Evolutionary conservation across 2,797 vertebrate genomes (phyloP), one percentile per base, ranked within the genome.

Genomic region (Denticeps clupeoides): DNA sequence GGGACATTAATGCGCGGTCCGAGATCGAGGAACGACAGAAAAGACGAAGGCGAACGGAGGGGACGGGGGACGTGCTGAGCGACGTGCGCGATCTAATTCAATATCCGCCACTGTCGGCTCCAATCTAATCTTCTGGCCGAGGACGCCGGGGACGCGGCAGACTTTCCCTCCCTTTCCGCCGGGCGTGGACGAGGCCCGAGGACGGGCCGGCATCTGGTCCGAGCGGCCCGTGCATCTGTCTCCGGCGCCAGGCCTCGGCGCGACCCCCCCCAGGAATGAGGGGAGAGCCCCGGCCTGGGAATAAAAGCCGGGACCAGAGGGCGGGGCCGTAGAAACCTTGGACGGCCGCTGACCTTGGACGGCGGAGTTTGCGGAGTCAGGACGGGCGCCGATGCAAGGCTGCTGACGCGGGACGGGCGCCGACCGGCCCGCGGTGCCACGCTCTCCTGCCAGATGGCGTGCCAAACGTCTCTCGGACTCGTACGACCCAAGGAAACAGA

Each of bases 1-100:
- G n/a, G n/a, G n/a, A n/a, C n/a, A n/a, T n/a, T n/a, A n/a, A n/a
- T n/a, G n/a, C n/a, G n/a, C n/a, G n/a, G n/a, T n/a, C n/a, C n/a
- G n/a, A n/a, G n/a, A n/a, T n/a, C n/a, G n/a, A n/a, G n/a, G n/a
- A n/a, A n/a, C n/a, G n/a, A n/a, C n/a, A n/a, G n/a, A n/a, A 55
- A 78, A 75, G 72, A 77, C 70, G 77, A 74, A 75, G 69, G 69
- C 65, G 64, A 19, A 57, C 64, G 65, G 69, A 67, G 70, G 55
- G 66, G 45, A 49, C 35, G 28, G 41, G 64, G 72, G 78, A 82
- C 74, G 74, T 77, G 74, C 69, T 79, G 79, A 84, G 77, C 82
- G 82, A 83, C 82, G 80, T 78, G 81, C 77, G 77, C 75, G 77
- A 78, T 81, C 73, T 81, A 86, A 83, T 84, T 81, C 78, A 86